Conservation (phyloP, 2,888 invertebrate species). For the Cheilosia scutellata region DNA sequence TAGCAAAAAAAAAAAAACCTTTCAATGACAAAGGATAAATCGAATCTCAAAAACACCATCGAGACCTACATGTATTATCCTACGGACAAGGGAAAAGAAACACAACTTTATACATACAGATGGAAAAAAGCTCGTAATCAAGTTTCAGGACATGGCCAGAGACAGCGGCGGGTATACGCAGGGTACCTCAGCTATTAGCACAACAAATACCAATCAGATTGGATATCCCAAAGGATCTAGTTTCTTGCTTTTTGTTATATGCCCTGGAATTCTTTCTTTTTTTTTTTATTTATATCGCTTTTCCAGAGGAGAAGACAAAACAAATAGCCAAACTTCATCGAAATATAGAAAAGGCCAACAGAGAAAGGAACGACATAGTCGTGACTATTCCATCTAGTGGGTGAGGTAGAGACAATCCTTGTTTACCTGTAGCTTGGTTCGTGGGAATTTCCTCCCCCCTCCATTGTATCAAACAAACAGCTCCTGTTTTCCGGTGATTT, state of each 20-base stretch:
- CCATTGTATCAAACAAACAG: neutral
- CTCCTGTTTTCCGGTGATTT: slow-evolving; percentile 64
- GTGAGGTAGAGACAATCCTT: slow-evolving; percentile 8
- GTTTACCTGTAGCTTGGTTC: slow-evolving; percentile 59
- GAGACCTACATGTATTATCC: neutral
- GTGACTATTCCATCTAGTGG: slow-evolving; percentile 30
- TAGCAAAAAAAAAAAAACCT: slow-evolving; percentile 11
- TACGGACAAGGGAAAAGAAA: slow-evolving; percentile 10
- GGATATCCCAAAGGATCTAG: slow-evolving; percentile 68
- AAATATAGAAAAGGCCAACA: slow-evolving; percentile 45
- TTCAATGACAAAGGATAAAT: slow-evolving; percentile 50
- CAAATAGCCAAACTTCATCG: slow-evolving; percentile 43
- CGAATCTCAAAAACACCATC: slow-evolving; percentile 45
- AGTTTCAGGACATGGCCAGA: slow-evolving; percentile 52
- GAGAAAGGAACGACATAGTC: slow-evolving; percentile 42
- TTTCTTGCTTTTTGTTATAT: slow-evolving; percentile 34
- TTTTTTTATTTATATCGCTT: slow-evolving; percentile 2
- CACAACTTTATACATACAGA: slow-evolving; percentile 27
- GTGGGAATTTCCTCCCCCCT: slow-evolving; percentile 13
- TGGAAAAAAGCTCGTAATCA: slow-evolving; percentile 60
- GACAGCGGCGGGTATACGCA: neutral
- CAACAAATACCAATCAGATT: slow-evolving; percentile 75
- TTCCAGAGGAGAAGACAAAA: slow-evolving; percentile 14
- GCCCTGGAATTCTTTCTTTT: neutral
- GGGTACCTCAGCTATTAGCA: slow-evolving; percentile 68